Percentiles rank a stretch among this genome's conserved stretches.
Evolutionary conservation across 1,140 invertebrate species (phyloP).

Genomic region (Adoxophyes honmai): DNA sequence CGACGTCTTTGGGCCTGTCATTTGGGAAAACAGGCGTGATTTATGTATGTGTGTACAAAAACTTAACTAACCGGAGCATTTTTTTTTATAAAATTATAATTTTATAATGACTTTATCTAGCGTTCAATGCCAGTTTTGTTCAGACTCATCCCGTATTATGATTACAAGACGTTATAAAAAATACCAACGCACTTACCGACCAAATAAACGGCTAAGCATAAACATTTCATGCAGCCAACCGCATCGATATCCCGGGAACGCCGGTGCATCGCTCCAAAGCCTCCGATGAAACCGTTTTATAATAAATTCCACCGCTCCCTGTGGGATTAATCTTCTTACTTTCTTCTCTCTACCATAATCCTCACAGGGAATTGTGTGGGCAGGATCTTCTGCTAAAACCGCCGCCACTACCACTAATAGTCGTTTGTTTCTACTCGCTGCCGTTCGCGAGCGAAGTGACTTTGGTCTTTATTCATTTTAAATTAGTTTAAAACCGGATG

Average conservation of each 20-base stretch:
- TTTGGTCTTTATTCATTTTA: neutral
- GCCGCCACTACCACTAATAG: neutral
- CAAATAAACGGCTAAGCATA: conserved; percentile 4
- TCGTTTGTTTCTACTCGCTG: neutral
- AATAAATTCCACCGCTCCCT: conserved; percentile 62
- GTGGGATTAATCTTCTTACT: conserved; percentile 73
- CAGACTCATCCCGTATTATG: too few relatives aligned
- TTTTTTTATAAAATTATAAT: too few relatives aligned
- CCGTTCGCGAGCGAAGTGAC: neutral
- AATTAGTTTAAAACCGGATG: too few relatives aligned
- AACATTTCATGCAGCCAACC: conserved; percentile 12
- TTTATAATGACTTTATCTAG: too few relatives aligned
- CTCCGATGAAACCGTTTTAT: conserved; percentile 66
- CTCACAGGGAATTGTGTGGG: conserved; percentile 65
- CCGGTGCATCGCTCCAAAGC: conserved; percentile 28
- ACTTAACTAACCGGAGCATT: neutral
- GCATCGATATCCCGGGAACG: conserved; percentile 21
- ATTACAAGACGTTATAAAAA: neutral
- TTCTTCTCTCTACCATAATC: conserved; percentile 64
- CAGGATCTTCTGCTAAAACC: conserved; percentile 34
- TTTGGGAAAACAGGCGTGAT: too few relatives aligned
- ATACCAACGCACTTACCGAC: neutral
- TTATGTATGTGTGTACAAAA: too few relatives aligned
- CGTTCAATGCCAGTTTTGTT: too few relatives aligned
- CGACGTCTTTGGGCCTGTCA: too few relatives aligned